These are phyloP conservation scores for Stichodactyla helianthus DNA, from an alignment of 64 coral and sea anemone genomes.

Conservation along the genomic window DNA sequence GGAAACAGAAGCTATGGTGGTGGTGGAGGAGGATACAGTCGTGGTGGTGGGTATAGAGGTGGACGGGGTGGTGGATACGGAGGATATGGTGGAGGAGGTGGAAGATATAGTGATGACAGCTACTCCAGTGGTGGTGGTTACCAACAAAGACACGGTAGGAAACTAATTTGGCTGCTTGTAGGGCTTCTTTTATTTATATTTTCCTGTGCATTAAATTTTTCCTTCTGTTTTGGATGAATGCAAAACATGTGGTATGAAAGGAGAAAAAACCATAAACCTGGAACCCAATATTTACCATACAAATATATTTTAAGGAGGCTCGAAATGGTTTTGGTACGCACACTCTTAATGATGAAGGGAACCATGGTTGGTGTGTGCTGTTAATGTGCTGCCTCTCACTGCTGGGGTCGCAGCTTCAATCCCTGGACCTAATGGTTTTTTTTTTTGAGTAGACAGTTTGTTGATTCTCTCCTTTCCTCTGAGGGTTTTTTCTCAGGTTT, in stretches of 20 bases:
- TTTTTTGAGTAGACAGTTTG: no score
- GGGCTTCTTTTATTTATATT: background rate
- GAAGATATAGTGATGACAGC: background rate
- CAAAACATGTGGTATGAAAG: background rate
- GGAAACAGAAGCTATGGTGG: background rate
- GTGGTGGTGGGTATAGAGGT: conserved; percentile 12
- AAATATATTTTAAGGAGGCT: no score
- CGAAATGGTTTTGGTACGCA: no score
- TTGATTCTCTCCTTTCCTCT: no score
- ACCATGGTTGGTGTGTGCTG: no score
- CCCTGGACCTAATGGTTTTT: no score
- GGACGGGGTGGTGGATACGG: background rate
- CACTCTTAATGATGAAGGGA: no score
- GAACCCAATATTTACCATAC: no score
- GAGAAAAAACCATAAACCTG: background rate
- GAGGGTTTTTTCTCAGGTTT: no score
- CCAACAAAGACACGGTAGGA: background rate
- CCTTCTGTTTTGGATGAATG: background rate
- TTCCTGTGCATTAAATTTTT: background rate
- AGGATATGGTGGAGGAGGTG: background rate
- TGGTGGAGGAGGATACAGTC: background rate
- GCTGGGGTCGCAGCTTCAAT: no score
- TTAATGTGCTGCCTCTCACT: no score
- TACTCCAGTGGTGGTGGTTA: background rate
- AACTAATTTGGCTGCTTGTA: background rate